These are phyloP conservation scores for Lemur catta DNA, from an alignment of 2,797 vertebrate species.

Conservation along the genomic window DNA sequence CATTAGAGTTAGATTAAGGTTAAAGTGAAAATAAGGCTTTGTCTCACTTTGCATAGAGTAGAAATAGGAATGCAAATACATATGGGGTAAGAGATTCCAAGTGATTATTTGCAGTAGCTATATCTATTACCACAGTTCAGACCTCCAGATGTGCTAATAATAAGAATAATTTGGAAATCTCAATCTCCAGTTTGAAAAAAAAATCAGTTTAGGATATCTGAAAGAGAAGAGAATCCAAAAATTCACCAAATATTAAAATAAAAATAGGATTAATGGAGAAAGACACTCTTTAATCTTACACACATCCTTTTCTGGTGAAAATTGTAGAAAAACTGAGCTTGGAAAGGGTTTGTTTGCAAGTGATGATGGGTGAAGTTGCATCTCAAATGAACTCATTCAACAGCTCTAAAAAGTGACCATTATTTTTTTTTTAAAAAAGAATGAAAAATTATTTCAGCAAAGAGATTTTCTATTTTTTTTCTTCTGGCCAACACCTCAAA, in stretches of 20 bases:
- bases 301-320: neutral
- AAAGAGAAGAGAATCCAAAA: neutral
- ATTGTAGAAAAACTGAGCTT: neutral
- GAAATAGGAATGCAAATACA: neutral
- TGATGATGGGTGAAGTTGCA: neutral
- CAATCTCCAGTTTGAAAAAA: neutral
- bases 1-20: neutral
- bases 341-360: neutral
- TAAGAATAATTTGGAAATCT: neutral
- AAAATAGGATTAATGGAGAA: neutral
- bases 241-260: neutral
- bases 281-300: neutral
- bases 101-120: neutral
- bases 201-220: neutral
- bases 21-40: neutral
- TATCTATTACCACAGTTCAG: neutral
- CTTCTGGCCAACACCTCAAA: slow-evolving; percentile 22
- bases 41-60: neutral
- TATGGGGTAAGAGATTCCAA: neutral
- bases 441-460: neutral
- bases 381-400: neutral
- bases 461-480: slow-evolving; percentile 46
- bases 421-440: too few species aligned
- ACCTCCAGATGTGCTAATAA: neutral
- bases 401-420: neutral